Base-by-base conservation (phyloP, 2,113 vertebrate genomes). In the Oncorhynchus gorbuscha region DNA sequence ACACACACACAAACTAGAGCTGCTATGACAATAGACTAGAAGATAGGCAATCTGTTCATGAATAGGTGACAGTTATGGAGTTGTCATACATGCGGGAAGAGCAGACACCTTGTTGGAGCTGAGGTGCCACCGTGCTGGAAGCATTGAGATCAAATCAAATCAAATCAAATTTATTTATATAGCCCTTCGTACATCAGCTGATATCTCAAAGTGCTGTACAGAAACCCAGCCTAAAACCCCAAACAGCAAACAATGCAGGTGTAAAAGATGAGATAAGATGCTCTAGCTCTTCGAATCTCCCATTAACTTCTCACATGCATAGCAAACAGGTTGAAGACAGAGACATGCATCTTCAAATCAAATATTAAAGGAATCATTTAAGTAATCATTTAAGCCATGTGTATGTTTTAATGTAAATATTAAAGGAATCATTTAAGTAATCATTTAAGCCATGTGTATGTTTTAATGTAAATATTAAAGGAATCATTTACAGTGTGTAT, bases 321-420 rank as follows among this genome's bases (percentile, higher is more conserved):
- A 62, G n/a, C n/a, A 62, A 62, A 62, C 55, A 58, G 20, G 55
- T 58, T 58, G 26, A n/a, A 72, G n/a, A 58, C 26, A 16, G 22
- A 58, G 9, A 72, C n/a, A 58, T 51, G 18, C 71, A 18, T 28
- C 48, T 72, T 72, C 45, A 3, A 76, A 80, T 84, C 77, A 78
- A 74, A 66, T 70, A 76, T 80, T 66, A 65, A 76, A 71, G 32
- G 49, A 55, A 55, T 55, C 3, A 55, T 55, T 45, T 45, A 45
- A 16, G 24, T 1, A 24, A 24, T 24, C 24, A 24, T 24, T 24
- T 24, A 24, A 5, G 3, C 14, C 24, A 24, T 24, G 1, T 55
- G 49, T 55, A 16, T 12, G 1, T 51, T 51, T 16, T 1, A 51
- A 51, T 51, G 3, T 4, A 51, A 51, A 16, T 39, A 39, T 39